phyloP scores from a whole-genome alignment of 2,113 vertebrate genomes.

The Epinephelus lanceolatus region DNA sequence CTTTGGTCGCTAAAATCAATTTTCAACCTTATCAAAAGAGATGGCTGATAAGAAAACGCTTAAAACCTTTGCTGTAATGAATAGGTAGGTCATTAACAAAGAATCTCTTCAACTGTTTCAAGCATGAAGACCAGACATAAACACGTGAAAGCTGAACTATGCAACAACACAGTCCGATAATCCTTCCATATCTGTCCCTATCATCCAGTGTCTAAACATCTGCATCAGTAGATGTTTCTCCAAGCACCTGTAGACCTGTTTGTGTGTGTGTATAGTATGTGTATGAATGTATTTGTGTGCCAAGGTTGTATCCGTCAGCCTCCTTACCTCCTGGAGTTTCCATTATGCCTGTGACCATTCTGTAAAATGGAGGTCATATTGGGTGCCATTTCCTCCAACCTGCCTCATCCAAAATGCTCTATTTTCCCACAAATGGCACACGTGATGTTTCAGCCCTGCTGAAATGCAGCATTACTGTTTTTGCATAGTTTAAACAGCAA shows the following conservation, averaged over 20 bases:
- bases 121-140: not conserved
- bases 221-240: not conserved
- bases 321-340: conserved; percentile 83
- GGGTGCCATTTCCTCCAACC: conserved; percentile 78
- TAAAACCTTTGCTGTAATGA: not conserved
- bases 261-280: conserved; percentile 17
- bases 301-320: conserved; percentile 39
- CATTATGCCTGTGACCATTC: conserved; percentile 82
- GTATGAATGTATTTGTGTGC: conserved; percentile 13
- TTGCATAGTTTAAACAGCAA: conserved; percentile 38
- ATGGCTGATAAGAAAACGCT: not conserved
- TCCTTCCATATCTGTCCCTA: not conserved
- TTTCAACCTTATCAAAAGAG: not conserved
- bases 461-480: conserved; percentile 31
- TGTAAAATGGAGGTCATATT: conserved; percentile 84
- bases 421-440: conserved; percentile 80
- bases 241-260: conserved; percentile 16
- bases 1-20: not conserved
- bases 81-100: not conserved
- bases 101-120: not conserved
- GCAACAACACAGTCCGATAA: not conserved
- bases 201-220: conserved; percentile 9
- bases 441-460: conserved; percentile 52
- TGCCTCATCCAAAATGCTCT: conserved; percentile 81
- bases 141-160: not conserved